Conservation (phyloP, 2,797 vertebrate genomes). For the Delichon dasypus region DNA sequence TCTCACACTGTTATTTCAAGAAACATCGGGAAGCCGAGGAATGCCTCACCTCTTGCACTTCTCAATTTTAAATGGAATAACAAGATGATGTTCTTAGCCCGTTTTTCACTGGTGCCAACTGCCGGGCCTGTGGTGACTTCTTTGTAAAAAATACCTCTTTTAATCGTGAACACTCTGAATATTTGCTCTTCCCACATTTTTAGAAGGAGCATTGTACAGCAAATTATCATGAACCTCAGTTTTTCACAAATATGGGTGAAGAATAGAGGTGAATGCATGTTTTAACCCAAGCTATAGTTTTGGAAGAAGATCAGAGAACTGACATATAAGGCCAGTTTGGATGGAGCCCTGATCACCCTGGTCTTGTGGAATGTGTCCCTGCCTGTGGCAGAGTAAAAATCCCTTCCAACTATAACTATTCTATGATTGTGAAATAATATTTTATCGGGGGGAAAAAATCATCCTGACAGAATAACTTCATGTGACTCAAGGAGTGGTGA, state of each 20-base stretch:
- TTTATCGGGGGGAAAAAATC: not conserved
- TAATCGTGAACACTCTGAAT: not conserved
- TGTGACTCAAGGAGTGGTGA: not conserved
- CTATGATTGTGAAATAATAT: not conserved
- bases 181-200: not conserved
- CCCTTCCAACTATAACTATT: not conserved
- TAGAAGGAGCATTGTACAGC: not conserved
- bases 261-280: not conserved
- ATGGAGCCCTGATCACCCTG: not conserved
- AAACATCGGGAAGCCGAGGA: not conserved
- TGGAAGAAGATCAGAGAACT: not conserved
- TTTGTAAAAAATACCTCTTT: slow-evolving; percentile 22
- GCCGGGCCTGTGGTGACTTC: not conserved
- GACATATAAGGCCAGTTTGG: not conserved
- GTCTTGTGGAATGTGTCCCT: not conserved
- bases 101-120: not conserved
- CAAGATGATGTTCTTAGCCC: not conserved
- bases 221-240: not conserved
- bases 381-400: not conserved
- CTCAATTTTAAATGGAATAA: not conserved
- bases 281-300: not conserved
- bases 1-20: not conserved
- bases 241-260: not conserved
- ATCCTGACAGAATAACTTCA: not conserved
- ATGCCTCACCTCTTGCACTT: not conserved